A percentile compares a stretch with the other conserved stretches of the same genome.
phyloP scores from a whole-genome alignment of 2,888 invertebrate genomes.

The Drosophila niveifrons region DNA sequence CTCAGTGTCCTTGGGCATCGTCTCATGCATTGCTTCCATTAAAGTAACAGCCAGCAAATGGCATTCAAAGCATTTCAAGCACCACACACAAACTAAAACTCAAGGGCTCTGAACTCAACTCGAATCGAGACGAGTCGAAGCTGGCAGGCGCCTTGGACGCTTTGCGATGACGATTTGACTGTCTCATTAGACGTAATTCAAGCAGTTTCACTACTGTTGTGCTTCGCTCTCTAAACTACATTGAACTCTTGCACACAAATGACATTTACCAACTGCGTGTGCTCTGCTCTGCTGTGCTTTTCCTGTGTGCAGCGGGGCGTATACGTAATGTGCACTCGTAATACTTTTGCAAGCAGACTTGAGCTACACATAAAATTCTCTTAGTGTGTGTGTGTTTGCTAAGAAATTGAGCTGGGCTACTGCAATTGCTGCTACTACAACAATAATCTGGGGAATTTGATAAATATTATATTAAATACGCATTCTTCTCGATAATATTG shows the following conservation, averaged over 20 bases:
- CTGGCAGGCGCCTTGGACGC: constrained; percentile 12
- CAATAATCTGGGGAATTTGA: constrained; percentile 4
- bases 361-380: constrained; percentile 9
- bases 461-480: constrained; percentile 6
- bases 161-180: constrained; percentile 49
- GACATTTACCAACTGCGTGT: constrained; percentile 6
- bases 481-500: background rate
- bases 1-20: constrained; percentile 55
- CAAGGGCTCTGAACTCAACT: constrained; percentile 31
- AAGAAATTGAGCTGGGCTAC: constrained; percentile 7
- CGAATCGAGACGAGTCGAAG: background rate
- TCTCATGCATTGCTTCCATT: constrained; percentile 48
- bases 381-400: constrained; percentile 8
- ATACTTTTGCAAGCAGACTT: constrained; percentile 27
- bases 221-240: constrained; percentile 18
- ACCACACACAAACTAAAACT: constrained; percentile 18
- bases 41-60: constrained; percentile 28
- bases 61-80: constrained; percentile 66
- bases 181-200: constrained; percentile 63
- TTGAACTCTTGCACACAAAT: constrained; percentile 27
- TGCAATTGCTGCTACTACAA: background rate
- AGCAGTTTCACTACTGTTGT: constrained; percentile 24
- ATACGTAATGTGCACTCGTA: constrained; percentile 61
- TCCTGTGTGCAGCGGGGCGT: constrained; percentile 41
- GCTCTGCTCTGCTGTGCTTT: background rate